phyloP scores from a whole-genome alignment of 2,888 invertebrate species.

The Drosophila tripunctata region DNA sequence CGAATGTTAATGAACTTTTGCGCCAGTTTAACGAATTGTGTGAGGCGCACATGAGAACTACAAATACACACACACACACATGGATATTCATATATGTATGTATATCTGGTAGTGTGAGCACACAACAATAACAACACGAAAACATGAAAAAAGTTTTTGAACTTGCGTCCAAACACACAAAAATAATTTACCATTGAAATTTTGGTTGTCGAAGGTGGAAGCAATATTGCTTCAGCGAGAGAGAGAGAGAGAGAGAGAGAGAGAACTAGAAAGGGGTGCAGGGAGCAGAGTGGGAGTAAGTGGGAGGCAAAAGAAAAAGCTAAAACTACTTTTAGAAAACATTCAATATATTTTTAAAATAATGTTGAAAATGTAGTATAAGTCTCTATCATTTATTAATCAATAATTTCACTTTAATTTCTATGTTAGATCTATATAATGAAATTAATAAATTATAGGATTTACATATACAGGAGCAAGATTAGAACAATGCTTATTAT shows the following conservation, averaged over 20 bases:
- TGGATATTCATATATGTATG: slow-evolving; percentile 5
- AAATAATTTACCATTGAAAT: slow-evolving; percentile 37
- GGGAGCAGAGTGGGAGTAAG: too few species aligned
- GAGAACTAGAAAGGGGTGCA: background rate
- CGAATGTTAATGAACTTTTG: slow-evolving; percentile 83
- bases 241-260: background rate
- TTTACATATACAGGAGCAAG: too few species aligned
- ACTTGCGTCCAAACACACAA: slow-evolving; percentile 55
- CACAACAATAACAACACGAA: slow-evolving; percentile 42
- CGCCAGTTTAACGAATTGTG: slow-evolving; percentile 74
- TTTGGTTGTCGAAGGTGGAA: slow-evolving; percentile 30
- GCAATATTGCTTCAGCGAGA: background rate
- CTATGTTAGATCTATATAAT: too few species aligned
- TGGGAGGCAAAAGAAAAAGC: too few species aligned
- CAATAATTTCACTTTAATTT: too few species aligned
- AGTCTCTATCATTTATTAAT: too few species aligned
- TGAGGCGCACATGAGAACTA: slow-evolving; percentile 38
- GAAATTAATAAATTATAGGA: too few species aligned
- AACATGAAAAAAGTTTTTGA: slow-evolving; percentile 64
- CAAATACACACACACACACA: slow-evolving; percentile 15
- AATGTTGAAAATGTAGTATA: too few species aligned
- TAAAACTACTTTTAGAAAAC: too few species aligned
- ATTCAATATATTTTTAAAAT: too few species aligned
- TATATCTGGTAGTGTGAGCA: slow-evolving; percentile 23
- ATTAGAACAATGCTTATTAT: too few species aligned